Evolutionary conservation across 2,797 vertebrate species (phyloP), one percentile per base, ranked within the genome.

Genomic region (Chaenodraco wilsoni): DNA sequence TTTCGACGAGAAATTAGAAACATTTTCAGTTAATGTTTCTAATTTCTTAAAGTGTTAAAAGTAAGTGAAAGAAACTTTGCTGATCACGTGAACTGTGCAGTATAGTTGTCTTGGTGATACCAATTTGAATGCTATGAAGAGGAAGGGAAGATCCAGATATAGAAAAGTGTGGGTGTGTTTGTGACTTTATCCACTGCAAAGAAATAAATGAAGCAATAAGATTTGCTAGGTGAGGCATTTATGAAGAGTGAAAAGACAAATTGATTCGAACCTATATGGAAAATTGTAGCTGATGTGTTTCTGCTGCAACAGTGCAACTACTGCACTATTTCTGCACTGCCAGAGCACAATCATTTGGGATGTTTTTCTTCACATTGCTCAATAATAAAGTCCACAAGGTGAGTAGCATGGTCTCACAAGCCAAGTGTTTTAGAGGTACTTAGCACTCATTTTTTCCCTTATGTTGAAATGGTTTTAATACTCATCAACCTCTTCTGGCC

Each of bases 31-130:
- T 3, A 48, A 66, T 37, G 33, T 37, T 37, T 37, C 33, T 15
- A 54, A 70, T 44, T 37, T 37, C 33, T 37, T 37, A 37, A 74
- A 50, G 48, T 49, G 13, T 76, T 19, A 3, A 11, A 59, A 78
- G 63, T 54, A 75, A 81, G 60, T 69, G 44, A 65, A 41, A 79
- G 62, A 86, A 86, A 89, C 69, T 86, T 80, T 54, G 61, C 56
- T 37, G 54, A 81, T 46, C 44, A 21, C 66, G 63, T 59, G 15
- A 66, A 56, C 50, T 67, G 23, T 60, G 71, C 65, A 43, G 74
- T 21, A 37, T 59, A 79, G 88, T 89, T 90, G 88, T 88, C 87
- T 84, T 84, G 87, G 88, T 84, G 82, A 90, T 87, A 16, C 49
- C 51, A 65, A 78, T 84, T 78, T 70, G 69, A 81, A 77, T 72